These are phyloP conservation scores for Vicugna pacos DNA, from an alignment of 2,113 vertebrate species.

Conservation along the genomic window DNA sequence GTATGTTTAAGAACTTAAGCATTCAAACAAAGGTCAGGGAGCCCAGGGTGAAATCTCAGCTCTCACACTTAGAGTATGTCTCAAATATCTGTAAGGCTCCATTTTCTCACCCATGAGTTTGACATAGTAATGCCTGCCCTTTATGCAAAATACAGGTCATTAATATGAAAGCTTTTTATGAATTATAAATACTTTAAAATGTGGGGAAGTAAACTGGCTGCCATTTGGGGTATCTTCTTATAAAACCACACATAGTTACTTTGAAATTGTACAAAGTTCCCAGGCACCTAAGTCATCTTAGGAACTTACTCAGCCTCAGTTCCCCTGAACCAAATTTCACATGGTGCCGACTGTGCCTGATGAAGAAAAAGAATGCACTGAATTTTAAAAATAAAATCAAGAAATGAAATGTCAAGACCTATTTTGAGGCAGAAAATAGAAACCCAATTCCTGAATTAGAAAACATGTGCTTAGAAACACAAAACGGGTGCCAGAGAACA, in stretches of 20 bases:
- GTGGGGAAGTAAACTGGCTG: neutral
- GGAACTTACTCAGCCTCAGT: neutral
- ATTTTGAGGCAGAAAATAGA: neutral
- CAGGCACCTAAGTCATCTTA: neutral
- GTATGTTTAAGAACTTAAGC: neutral
- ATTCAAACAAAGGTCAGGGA: neutral
- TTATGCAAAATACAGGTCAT: neutral
- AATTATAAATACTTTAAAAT: neutral
- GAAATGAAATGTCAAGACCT: neutral
- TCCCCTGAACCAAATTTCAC: neutral
- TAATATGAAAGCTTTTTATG: neutral
- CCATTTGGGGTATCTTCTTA: neutral
- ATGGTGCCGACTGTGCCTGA: neutral
- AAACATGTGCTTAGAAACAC: neutral
- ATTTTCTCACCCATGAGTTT: neutral
- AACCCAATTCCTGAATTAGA: neutral
- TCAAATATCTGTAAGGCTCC: neutral
- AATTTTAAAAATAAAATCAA: conserved; percentile 26
- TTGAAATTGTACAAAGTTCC: conserved; percentile 9
- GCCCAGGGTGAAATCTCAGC: neutral
- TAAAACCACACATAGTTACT: neutral
- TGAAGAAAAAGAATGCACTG: neutral
- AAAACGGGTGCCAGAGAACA: neutral
- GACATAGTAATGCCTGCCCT: neutral
- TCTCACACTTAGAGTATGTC: neutral